Conservation (phyloP, 2,113 vertebrate species). For the Anoplopoma fimbria region DNA sequence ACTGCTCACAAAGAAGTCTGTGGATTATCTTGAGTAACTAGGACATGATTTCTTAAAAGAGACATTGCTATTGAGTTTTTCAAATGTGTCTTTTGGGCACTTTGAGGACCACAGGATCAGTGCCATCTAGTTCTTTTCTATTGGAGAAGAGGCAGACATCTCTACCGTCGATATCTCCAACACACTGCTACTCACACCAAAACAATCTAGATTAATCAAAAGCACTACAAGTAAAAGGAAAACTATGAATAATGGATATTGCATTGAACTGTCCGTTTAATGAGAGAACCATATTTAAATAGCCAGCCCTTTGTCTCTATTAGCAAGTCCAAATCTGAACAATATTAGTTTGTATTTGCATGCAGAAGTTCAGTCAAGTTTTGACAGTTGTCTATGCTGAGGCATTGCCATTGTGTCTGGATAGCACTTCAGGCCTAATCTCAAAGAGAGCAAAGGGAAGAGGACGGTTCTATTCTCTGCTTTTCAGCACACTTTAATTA, state of each 20-base stretch:
- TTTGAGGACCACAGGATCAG: background rate
- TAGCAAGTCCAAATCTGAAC: slow-evolving; percentile 51
- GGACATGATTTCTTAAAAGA: background rate
- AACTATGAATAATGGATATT: background rate
- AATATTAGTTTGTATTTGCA: slow-evolving; percentile 69
- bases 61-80: background rate
- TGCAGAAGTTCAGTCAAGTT: slow-evolving; percentile 64
- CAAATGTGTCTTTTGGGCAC: background rate
- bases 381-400: slow-evolving; percentile 69
- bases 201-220: background rate
- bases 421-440: slow-evolving; percentile 74
- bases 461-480: slow-evolving; percentile 70
- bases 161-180: background rate
- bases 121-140: background rate
- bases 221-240: background rate
- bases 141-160: background rate
- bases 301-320: slow-evolving; percentile 8
- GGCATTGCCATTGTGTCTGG: slow-evolving; percentile 66
- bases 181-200: background rate
- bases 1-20: background rate
- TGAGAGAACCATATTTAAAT: slow-evolving; percentile 35
- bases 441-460: slow-evolving; percentile 72
- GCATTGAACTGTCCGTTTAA: background rate
- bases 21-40: background rate
- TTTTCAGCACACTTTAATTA: slow-evolving; percentile 82